phyloP scores from a whole-genome alignment of 2,797 vertebrate genomes.

The Gymnopithys bicolor region DNA sequence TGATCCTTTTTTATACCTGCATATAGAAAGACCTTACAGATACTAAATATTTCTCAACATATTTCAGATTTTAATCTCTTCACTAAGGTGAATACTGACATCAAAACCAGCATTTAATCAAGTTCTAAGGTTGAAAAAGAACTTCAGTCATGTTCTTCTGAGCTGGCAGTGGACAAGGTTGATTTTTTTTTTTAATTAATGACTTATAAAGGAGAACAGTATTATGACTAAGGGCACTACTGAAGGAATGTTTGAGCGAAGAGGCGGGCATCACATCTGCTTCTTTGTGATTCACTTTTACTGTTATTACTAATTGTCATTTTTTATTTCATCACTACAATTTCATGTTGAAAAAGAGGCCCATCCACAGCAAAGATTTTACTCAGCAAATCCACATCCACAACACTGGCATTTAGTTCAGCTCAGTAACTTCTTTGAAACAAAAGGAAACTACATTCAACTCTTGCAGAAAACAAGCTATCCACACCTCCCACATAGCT shows the following conservation, averaged over 20 bases:
- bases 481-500: neutral
- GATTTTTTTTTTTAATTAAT: neutral
- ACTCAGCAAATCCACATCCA: neutral
- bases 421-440: neutral
- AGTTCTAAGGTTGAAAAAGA: neutral
- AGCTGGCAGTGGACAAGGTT: neutral
- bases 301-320: neutral
- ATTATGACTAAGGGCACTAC: neutral
- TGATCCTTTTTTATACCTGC: neutral
- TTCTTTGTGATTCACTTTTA: neutral
- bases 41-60: neutral
- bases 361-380: neutral
- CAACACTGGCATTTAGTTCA: neutral
- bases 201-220: neutral
- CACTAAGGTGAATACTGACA: neutral
- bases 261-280: neutral
- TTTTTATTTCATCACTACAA: neutral
- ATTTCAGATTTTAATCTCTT: neutral
- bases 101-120: neutral
- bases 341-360: neutral
- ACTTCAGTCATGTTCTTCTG: neutral
- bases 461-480: neutral
- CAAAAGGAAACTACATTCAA: neutral
- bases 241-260: neutral
- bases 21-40: neutral